Base-by-base conservation (phyloP, 2,888 invertebrate species). In the Himalopsyche anomala region DNA sequence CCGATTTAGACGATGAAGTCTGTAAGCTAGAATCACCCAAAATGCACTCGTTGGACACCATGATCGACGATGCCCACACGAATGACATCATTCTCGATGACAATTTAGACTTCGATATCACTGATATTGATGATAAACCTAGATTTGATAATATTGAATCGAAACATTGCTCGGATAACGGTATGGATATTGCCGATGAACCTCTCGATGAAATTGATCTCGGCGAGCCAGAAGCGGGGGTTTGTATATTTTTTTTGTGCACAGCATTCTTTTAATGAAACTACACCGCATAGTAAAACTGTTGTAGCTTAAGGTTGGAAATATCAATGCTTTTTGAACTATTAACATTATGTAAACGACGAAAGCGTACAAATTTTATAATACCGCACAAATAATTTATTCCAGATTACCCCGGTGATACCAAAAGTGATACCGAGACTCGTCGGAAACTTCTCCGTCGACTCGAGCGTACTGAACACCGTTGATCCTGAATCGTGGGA, bases 401-500 rank as follows among this genome's bases (percentile, higher is more conserved):
- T 84, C 38, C 54, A 87, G 88, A 56, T 86, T 12, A 90, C 90
- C 90, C 89, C 90, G 90, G 89, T 91, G 89, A 90, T 93, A 89
- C 93, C 92, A 89, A 95, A 95, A 91, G 91, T 94, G 89, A 95
- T 95, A 92, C 95, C 95, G 88, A 93, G 95, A 90, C 92, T 95
- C 91, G 93, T 95, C 89, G 95, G 95, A 89, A 91, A 90, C 90
- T 93, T 93, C 69, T 91, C 91, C 36, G 93, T 91, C 90, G 91
- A 92, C 91, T 94, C 82, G 93, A 94, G 91, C 89, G 91, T 90
- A 91, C 93, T 91, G 91, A 95, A 91, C 90, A 94, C 91, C 88
- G 92, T 92, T 0, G 92, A 92, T 9, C 92, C 92, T 2, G 92
- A 92, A 81, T 91, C 91, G 86, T 98, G 98, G 99, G 96, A 95